Base-by-base conservation (phyloP, 2,888 invertebrate species). In the Dinocampus coccinellae region DNA sequence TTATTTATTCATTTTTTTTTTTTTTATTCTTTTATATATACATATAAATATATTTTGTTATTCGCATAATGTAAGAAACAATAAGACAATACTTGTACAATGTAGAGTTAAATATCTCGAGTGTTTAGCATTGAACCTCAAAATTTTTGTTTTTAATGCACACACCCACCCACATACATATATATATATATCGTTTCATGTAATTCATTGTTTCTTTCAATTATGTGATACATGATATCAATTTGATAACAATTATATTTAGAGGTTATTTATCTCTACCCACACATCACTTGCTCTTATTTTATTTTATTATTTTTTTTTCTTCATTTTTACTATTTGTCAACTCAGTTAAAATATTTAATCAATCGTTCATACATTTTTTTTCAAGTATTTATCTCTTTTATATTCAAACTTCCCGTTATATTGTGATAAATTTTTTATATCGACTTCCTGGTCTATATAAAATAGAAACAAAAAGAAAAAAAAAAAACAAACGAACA, bases 371-470 rank as follows among this genome's bases (percentile, higher is more conserved):
- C 36, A 60, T 61, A 66, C 39, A 61, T 39, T 66, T 61, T 63
- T 24, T 20, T 7, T 47, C n/a, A 52, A 24, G n/a, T 11, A 29
- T 55, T 68, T 68, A 53, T 61, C 58, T 66, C 33, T 47, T 11
- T 24, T 52, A 60, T 71, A 73, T 75, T 76, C 77, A 69, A 78
- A 79, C 81, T 83, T 85, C 82, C 84, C 82, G 84, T 82, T 76
- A 39, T 80, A 79, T 81, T 84, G 82, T 82, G 84, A 85, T 85
- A 85, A 84, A 82, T 81, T 80, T n/a, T 47, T 78, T 82, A 83
- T 83, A 84, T 79, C 78, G 74, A 79, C 81, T 84, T 84, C 83
- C 84, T 82, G 81, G 77, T 78, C 34, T 39, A 22, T 36, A 22
- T 61, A 22, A 22, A 6, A 39, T 61, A 22, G 11, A 61, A 36